Conservation (phyloP, 1,140 invertebrate genomes). For the Penaeus vannamei region DNA sequence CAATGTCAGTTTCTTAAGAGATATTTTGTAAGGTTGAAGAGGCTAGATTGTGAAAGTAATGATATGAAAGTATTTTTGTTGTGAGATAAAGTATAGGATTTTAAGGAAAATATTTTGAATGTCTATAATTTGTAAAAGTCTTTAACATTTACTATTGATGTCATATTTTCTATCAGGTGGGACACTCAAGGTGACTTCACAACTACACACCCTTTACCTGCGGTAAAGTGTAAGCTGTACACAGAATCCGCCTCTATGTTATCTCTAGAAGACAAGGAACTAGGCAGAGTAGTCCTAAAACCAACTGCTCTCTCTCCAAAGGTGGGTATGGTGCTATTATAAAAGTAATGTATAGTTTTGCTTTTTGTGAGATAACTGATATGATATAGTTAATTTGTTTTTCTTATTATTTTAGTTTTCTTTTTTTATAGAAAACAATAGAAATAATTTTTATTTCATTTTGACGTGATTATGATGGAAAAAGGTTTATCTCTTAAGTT, state of each 20-base stretch:
- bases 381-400: background rate
- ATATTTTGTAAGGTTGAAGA: no score
- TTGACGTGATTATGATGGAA: background rate
- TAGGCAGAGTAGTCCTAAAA: constrained; percentile 93
- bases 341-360: background rate
- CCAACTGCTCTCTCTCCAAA: constrained; percentile 94
- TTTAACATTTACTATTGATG: background rate
- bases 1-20: constrained; percentile 81
- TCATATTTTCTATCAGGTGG: constrained; percentile 79
- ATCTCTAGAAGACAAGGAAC: constrained; percentile 97
- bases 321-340: constrained; percentile 72
- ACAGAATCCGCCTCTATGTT: constrained; percentile 98
- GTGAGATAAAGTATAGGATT: background rate
- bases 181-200: constrained; percentile 98
- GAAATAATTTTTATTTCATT: no score
- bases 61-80: background rate
- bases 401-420: no score
- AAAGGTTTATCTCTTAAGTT: background rate
- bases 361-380: background rate
- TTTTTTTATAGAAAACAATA: no score
- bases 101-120: no score
- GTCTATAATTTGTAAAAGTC: no score
- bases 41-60: no score
- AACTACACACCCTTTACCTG: constrained; percentile 95
- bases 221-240: constrained; percentile 93